Evolutionary conservation across 2,888 invertebrate genomes (phyloP).

Genomic region (Nipponacmea schrenckii): DNA sequence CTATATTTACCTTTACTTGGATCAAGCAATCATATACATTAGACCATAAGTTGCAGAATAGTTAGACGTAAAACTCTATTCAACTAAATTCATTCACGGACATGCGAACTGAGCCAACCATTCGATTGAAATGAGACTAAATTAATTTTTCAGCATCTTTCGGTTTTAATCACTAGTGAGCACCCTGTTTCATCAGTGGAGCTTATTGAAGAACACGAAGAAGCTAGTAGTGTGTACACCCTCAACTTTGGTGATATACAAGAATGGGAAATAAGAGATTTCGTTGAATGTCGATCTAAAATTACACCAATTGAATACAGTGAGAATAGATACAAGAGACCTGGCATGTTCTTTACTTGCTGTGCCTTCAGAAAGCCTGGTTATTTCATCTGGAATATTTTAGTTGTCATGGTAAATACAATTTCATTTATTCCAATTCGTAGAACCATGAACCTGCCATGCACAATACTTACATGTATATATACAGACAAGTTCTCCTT

Average conservation of each 20-base stretch:
- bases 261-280: constrained; percentile 54
- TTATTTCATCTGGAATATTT: constrained; percentile 65
- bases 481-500: too few relatives aligned
- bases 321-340: constrained; percentile 51
- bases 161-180: constrained; percentile 58
- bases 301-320: constrained; percentile 35
- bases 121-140: too few relatives aligned
- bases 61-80: too few relatives aligned
- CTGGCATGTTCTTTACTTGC: constrained; percentile 59
- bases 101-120: too few relatives aligned
- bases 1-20: too few relatives aligned
- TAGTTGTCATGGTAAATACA: constrained; percentile 59
- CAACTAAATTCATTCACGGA: too few relatives aligned
- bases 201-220: constrained; percentile 59
- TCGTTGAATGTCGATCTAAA: neutral
- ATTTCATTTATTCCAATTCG: too few relatives aligned
- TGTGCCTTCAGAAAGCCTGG: constrained; percentile 60
- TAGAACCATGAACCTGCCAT: too few relatives aligned
- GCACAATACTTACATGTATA: too few relatives aligned
- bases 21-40: too few relatives aligned
- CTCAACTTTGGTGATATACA: constrained; percentile 63
- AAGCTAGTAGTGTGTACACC: constrained; percentile 59
- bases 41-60: too few relatives aligned
- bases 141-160: constrained; percentile 49
- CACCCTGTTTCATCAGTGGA: constrained; percentile 56